A percentile compares a stretch with the other conserved stretches of the same genome.
phyloP scores from a whole-genome alignment of 2,113 vertebrate species.

The Falcunculus frontatus region DNA sequence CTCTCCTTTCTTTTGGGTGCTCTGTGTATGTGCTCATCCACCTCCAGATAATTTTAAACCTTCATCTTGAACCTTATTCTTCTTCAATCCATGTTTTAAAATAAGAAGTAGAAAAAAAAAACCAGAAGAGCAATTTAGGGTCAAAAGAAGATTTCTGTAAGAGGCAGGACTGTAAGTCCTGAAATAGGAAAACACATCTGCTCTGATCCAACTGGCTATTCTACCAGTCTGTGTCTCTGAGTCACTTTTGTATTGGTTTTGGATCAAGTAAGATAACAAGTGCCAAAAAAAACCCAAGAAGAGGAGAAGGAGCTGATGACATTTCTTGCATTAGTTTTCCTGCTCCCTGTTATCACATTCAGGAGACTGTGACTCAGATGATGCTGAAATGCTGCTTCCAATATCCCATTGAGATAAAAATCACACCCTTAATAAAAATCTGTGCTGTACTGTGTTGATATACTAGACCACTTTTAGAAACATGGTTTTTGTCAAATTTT shows the following conservation, averaged over 20 bases:
- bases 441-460: background rate
- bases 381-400: background rate
- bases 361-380: background rate
- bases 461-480: background rate
- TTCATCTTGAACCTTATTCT: background rate
- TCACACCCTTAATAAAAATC: background rate
- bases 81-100: background rate
- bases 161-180: background rate
- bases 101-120: background rate
- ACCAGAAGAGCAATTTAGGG: background rate
- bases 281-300: background rate
- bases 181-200: background rate
- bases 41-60: background rate
- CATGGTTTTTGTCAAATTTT: background rate
- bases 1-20: background rate
- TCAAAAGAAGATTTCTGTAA: background rate
- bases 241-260: background rate
- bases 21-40: background rate
- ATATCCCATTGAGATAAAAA: background rate
- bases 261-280: background rate
- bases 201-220: background rate
- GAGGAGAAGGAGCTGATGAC: background rate
- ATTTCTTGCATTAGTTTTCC: background rate
- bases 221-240: background rate
- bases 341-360: background rate